These are phyloP conservation scores for Miltochrista miniata DNA, from an alignment of 2,888 invertebrate genomes.

Conservation along the genomic window DNA sequence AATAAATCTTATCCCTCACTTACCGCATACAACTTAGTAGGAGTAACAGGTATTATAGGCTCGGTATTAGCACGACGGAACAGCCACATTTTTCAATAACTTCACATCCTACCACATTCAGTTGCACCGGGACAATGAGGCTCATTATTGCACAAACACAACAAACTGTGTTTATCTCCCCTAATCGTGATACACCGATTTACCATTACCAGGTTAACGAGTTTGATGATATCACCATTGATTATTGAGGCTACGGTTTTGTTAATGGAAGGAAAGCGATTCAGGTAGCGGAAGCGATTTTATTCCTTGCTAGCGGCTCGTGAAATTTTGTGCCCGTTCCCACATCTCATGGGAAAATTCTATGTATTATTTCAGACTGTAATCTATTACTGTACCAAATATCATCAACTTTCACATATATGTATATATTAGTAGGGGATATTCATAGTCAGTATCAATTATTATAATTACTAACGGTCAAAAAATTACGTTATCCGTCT, in stretches of 20 bases:
- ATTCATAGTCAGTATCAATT: no score
- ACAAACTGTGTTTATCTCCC: constrained; percentile 37
- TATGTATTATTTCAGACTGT: no score
- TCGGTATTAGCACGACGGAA: constrained; percentile 61
- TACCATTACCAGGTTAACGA: constrained; percentile 57
- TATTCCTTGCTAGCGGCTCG: no score
- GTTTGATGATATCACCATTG: constrained; percentile 36
- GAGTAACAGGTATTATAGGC: constrained; percentile 48
- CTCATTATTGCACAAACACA: constrained; percentile 20
- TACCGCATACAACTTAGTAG: constrained; percentile 44
- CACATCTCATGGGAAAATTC: no score
- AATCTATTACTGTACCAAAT: no score
- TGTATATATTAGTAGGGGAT: no score
- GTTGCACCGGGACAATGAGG: constrained; percentile 20
- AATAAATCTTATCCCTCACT: neutral
- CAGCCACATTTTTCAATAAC: constrained; percentile 56
- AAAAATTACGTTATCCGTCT: no score
- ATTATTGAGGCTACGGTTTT: constrained; percentile 11
- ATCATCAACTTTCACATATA: no score
- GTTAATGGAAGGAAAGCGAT: constrained; percentile 15
- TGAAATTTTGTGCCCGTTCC: no score
- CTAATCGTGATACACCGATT: constrained; percentile 55
- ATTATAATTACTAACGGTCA: no score
- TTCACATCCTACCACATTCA: constrained; percentile 17
- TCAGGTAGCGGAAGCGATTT: constrained; percentile 7